Base-by-base conservation (phyloP, 2,888 invertebrate genomes). In the Scaptodrosophila latifasciaeformis region DNA sequence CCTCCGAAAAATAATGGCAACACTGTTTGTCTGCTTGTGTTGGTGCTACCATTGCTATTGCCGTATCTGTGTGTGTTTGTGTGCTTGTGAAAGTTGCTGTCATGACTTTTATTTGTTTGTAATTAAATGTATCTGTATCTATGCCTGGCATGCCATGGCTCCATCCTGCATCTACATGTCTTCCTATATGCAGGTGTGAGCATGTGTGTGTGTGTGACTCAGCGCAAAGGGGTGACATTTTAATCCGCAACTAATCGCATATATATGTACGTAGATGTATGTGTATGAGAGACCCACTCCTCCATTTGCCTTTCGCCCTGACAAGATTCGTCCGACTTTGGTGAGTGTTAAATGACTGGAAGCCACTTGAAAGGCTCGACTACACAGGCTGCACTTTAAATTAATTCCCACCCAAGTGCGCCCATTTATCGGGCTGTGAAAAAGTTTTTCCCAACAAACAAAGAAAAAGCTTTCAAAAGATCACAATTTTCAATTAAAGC, bases 211-310 rank as follows among this genome's bases (percentile, higher is more conserved):
- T 55, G 58, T 62, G 50, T 63, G 65, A 70, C 70, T 58, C 60
- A 56, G 61, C 68, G 59, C 57, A 65, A 70, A 70, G 72, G 82
- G 80, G 78, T 83, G 83, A 83, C 82, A 82, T 83, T 83, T 82
- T 82, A 82, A 83, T 82, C 77, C 81, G 64, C 68, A 72, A 76
- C 70, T 83, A 83, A 83, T 83, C 83, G 77, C 81, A 77, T 82
- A 64, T 74, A 69, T 72, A 70, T 65, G 59, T 46, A 19, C 24
- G 27, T 43, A 2, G 21, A 27, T 42, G 24, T n/a, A 13, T 13
- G 12, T 43, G 43, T 7, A 12, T 43, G 39, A 17, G 35, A n/a
- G n/a, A n/a, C n/a, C n/a, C n/a, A 10, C 40, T n/a, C 21, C 40
- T 9, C 10, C 40, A 9, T n/a, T 19, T 15, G 17, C 18, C 18